These are phyloP conservation scores for Sesia bembeciformis DNA, from an alignment of 2,888 invertebrate genomes.

Conservation along the genomic window DNA sequence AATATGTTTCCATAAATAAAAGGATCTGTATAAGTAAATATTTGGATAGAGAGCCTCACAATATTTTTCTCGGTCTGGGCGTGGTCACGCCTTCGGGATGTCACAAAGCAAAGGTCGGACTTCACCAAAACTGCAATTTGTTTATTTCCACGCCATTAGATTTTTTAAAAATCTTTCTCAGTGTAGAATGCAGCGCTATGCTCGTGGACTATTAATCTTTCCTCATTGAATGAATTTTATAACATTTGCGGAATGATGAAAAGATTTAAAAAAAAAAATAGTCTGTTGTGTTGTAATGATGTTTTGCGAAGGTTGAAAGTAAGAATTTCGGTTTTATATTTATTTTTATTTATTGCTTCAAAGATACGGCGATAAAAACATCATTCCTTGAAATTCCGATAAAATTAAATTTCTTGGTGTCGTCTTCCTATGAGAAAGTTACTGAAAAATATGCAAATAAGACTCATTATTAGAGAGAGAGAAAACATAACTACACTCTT, in stretches of 20 bases:
- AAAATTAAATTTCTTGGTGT: too few species aligned
- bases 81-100: conserved; percentile 60
- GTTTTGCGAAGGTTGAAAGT: too few species aligned
- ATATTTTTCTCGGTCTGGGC: conserved; percentile 32
- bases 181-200: conserved; percentile 32
- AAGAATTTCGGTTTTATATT: too few species aligned
- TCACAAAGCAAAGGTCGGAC: conserved; percentile 37
- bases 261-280: too few species aligned
- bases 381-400: too few species aligned
- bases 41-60: conserved; percentile 62
- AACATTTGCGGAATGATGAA: conserved; percentile 3
- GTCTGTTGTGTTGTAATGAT: too few species aligned
- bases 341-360: too few species aligned
- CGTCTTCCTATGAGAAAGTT: too few species aligned
- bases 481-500: too few species aligned
- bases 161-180: conserved; percentile 45
- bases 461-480: too few species aligned
- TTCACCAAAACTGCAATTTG: conserved; percentile 63
- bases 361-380: too few species aligned
- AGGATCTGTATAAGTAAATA: conserved; percentile 48
- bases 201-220: conserved; percentile 57
- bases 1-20: neutral
- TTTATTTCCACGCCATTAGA: conserved; percentile 65
- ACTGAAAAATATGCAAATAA: too few species aligned
- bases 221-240: conserved; percentile 34